A percentile compares a stretch with the other conserved stretches of the same genome.
These are phyloP conservation scores for Actias luna DNA, from an alignment of 2,888 invertebrate species.

Conservation along the genomic window DNA sequence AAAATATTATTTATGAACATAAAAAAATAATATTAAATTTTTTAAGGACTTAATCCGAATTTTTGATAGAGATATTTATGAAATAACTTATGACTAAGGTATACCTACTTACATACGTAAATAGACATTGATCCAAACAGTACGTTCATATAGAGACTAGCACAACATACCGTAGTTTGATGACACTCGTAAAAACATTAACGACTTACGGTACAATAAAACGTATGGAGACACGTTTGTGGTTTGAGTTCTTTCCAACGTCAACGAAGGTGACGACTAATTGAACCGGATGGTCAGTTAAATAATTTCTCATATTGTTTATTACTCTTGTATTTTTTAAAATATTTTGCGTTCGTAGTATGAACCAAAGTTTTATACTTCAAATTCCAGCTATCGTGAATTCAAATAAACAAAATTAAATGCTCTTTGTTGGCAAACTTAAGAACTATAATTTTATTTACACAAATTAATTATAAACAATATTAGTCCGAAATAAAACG, in stretches of 20 bases:
- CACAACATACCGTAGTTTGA: slow-evolving; percentile 28
- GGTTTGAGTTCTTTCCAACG: slow-evolving; percentile 1
- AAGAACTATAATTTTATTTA: too few species aligned
- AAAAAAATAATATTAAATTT: neutral
- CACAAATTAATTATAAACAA: too few species aligned
- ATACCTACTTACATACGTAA: neutral
- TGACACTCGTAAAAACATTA: slow-evolving; percentile 36
- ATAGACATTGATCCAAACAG: neutral
- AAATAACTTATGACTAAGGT: neutral
- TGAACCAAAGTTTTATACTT: too few species aligned
- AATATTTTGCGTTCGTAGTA: too few species aligned
- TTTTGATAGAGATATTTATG: neutral
- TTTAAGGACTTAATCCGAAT: neutral
- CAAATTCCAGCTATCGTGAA: too few species aligned
- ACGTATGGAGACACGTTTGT: slow-evolving; percentile 21
- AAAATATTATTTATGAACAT: neutral
- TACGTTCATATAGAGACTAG: slow-evolving; percentile 2
- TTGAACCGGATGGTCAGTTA: neutral
- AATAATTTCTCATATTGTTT: neutral
- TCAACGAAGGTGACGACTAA: neutral
- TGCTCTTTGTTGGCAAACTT: too few species aligned
- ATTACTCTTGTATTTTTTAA: too few species aligned
- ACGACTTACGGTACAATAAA: slow-evolving; percentile 31
- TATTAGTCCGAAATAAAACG: too few species aligned
- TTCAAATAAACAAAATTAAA: too few species aligned